Evolutionary conservation across 2,888 invertebrate genomes (phyloP).

Genomic region (Geotrupes spiniger): DNA sequence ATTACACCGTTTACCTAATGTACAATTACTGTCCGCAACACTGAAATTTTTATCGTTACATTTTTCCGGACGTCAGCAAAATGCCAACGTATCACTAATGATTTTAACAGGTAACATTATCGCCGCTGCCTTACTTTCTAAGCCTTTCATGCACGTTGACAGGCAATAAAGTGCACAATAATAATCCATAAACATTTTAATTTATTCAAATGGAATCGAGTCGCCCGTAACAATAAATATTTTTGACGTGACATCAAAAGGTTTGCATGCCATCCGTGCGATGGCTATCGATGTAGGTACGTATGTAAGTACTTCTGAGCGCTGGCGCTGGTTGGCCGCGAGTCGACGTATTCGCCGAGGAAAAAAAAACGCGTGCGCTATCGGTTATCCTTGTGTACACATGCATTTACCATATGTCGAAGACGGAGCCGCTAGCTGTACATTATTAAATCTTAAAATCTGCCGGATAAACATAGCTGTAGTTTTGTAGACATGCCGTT

Average conservation of each 20-base stretch:
- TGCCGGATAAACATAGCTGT: constrained; percentile 5
- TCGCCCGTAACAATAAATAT: background rate
- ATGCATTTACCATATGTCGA: constrained; percentile 8
- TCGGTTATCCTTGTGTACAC: background rate
- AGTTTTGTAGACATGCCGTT: background rate
- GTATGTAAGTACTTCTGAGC: background rate
- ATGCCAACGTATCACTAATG: no score
- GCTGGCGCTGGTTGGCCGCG: no score
- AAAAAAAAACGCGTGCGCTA: background rate
- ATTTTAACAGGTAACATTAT: no score
- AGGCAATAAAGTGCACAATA: no score
- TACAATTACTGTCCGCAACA: no score
- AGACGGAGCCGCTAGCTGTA: constrained; percentile 1
- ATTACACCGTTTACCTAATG: no score
- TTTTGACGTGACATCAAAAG: background rate
- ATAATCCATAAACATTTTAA: background rate
- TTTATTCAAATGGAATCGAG: background rate
- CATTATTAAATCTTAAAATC: constrained; percentile 6
- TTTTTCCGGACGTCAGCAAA: no score
- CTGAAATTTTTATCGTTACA: no score
- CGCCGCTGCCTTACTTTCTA: no score
- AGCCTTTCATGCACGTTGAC: no score
- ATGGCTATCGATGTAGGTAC: background rate
- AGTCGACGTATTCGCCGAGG: background rate
- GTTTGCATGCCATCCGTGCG: background rate